Evolutionary conservation across 2,888 invertebrate species (phyloP).

Genomic region (Patella caerulea): DNA sequence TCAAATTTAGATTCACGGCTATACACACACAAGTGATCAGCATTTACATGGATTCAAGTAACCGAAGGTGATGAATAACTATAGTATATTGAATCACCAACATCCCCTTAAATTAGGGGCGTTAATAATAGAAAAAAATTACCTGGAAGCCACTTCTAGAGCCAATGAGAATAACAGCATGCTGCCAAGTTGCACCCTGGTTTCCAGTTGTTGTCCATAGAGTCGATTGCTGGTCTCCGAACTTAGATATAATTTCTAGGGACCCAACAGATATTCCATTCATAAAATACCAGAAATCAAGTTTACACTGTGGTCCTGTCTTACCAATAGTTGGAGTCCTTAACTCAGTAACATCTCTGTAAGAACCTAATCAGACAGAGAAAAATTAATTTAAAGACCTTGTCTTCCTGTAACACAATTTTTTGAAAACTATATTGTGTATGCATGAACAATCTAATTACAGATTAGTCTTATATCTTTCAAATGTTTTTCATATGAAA

Average conservation of each 20-base stretch:
- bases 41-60: background rate
- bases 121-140: too few relatives aligned
- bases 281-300: conserved; percentile 57
- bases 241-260: conserved; percentile 41
- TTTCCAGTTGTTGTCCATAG: conserved; percentile 45
- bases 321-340: conserved; percentile 43
- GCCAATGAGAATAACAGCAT: conserved; percentile 51
- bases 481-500: too few relatives aligned
- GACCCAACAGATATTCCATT: conserved; percentile 47
- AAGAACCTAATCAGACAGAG: conserved; percentile 12
- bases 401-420: too few relatives aligned
- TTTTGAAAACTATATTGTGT: too few relatives aligned
- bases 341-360: conserved; percentile 45
- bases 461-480: too few relatives aligned
- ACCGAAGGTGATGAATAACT: too few relatives aligned
- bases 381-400: too few relatives aligned
- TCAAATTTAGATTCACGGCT: background rate
- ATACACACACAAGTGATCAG: conserved; percentile 5
- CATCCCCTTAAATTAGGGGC: too few relatives aligned
- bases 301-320: conserved; percentile 57
- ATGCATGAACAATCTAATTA: too few relatives aligned
- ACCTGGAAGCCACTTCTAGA: conserved; percentile 42
- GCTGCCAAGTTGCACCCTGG: conserved; percentile 46
- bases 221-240: conserved; percentile 31
- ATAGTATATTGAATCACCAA: too few relatives aligned